These are phyloP conservation scores for Pediacus dermestoides DNA, from an alignment of 2,888 invertebrate genomes.

Conservation along the genomic window DNA sequence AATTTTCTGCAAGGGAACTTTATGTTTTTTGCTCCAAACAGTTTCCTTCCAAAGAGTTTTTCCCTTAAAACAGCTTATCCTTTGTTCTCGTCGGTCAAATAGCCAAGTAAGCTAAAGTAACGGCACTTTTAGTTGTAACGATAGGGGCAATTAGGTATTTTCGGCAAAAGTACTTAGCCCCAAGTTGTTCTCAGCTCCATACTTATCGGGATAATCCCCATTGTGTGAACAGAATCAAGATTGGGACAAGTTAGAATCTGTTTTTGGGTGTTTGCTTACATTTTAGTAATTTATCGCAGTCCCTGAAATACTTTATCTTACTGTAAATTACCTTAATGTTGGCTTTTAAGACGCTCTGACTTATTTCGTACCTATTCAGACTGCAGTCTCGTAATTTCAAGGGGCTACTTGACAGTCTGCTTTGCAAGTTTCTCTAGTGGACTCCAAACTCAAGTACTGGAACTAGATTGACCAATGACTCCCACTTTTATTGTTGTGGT, in stretches of 20 bases:
- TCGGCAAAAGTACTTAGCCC: constrained; percentile 2
- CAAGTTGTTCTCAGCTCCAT: no score
- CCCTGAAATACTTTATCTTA: constrained; percentile 4
- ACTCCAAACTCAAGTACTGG: constrained; percentile 1
- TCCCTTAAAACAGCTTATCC: no score
- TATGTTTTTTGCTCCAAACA: no score
- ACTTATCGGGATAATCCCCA: no score
- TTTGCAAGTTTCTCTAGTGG: constrained; percentile 4
- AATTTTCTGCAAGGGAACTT: no score
- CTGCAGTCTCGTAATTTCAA: constrained; percentile 4
- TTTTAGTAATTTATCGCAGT: constrained; percentile 2
- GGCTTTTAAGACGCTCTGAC: constrained; percentile 3
- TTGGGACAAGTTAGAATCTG: no score
- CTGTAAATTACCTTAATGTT: constrained; percentile 6
- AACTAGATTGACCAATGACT: no score
- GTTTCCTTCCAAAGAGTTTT: no score
- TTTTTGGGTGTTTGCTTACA: constrained; percentile 5
- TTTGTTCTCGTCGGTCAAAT: no score
- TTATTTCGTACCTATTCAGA: constrained; percentile 4
- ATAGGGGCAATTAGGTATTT: constrained; percentile 4
- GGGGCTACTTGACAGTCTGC: constrained; percentile 1
- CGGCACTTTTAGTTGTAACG: not conserved
- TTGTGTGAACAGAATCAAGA: no score
- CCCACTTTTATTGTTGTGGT: no score
- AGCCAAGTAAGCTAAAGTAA: no score